Base-by-base conservation (phyloP, 1,140 invertebrate genomes). In the Heterodera carotae region DNA sequence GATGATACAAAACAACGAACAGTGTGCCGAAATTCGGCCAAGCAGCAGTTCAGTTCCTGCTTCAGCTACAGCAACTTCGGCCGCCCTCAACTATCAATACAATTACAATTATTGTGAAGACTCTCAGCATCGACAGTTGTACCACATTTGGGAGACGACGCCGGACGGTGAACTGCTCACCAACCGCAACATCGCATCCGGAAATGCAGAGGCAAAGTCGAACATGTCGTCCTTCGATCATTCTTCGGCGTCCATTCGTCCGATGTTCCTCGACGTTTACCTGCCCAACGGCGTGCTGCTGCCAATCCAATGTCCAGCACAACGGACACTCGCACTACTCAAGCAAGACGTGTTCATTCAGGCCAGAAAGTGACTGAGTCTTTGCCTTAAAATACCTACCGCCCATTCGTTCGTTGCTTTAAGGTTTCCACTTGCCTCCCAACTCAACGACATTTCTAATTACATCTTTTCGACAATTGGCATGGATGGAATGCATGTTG, bases 271-370 rank as follows among this genome's bases (percentile, higher is more conserved):
- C 15, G 81, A 82, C 60, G 48, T 83, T 29, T 69, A 82, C 12
- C 62, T 83, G 8, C 82, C 82, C 43, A 83, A 78, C 43, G 83
- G 83, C 1, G 69, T 84, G 6, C 43, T 84, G 33, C 31, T 84
- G 22, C 75, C 82, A 22, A 78, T 83, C 10, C 53, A 83, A 75
- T 73, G 73, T 39, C 83, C 75, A 4, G 33, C 68, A 56, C 43
- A 76, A 8, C 34, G 69, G 56, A 84, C 82, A 22, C 36, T 83
- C 60, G 75, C 53, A 15, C 59, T 77, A 43, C 62, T 83, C 36
- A 83, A 83, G 77, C 79, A 82, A 18, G 76, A 82, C 69, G 71
- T 85, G 25, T 85, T 81, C 43, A 80, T 75, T 18, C 74, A 84
- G 15, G 82, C 73, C 6, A 83, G 80, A 76, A 79, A 81, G 81